Evolutionary conservation across 2,113 vertebrate genomes (phyloP), one percentile per base, ranked within the genome.

Genomic region (Bubo bubo): DNA sequence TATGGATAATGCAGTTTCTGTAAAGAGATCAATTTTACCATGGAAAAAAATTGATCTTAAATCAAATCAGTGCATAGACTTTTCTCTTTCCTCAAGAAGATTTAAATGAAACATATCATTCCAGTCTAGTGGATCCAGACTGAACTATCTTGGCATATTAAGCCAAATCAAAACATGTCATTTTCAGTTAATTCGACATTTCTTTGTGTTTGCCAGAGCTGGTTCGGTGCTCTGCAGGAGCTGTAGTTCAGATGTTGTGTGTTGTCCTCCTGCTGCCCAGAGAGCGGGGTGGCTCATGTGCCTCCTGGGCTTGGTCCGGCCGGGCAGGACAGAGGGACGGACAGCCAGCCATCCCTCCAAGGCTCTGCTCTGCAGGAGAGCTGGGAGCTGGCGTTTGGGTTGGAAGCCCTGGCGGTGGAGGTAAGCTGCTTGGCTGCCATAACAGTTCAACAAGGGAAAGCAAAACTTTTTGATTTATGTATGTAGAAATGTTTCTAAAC

Each of bases 161-260:
- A 94, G 10, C 58, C 84, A 39, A 95, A 95, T 72, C 60, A 93
- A 93, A 95, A 68, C 66, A 74, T 35, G 53, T 55, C 14, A 62
- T 95, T 97, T 87, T 43, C 62, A 56, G 76, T 53, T 56, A 93
- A 86, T 87, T 86, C 86, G 14, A 0, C 19, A 4, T 91, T 60
- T 23, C 76, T 72, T 52, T 64, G n/a, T 59, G 64, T 27, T 81
- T 84, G 28, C 43, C 73, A 58, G 76, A 16, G 80, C 83, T 45
- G 43, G 52, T 67, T 50, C 68, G 19, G 64, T 4, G 26, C 56
- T 75, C 73, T n/a, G 39, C 60, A 50, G 90, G 83, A 89, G 34
- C 22, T 39, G 12, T 12, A 9, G 60, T 18, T 68, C 4, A 13
- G 35, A n/a, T 41, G 28, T 15, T 45, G 23, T 21, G 80, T 56